Percentiles rank a stretch among this genome's conserved stretches.
These are phyloP conservation scores for Verasper variegatus DNA, from an alignment of 2,113 vertebrate genomes.

Conservation along the genomic window DNA sequence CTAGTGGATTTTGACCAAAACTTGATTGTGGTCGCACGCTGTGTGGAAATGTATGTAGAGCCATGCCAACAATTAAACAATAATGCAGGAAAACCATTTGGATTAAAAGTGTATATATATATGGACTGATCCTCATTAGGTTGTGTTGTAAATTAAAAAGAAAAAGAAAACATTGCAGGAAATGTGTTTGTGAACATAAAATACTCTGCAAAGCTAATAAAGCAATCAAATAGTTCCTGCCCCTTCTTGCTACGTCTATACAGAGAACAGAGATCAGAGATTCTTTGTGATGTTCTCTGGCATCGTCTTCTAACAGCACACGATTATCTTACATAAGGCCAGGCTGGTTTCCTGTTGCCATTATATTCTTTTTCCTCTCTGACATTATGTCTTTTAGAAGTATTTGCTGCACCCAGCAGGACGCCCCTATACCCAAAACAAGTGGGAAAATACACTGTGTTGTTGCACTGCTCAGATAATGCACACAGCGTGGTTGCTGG, in stretches of 20 bases:
- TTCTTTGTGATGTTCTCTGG: background rate
- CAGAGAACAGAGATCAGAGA: background rate
- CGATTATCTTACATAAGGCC: background rate
- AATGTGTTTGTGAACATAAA: no score
- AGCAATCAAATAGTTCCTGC: background rate
- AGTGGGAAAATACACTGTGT: constrained; percentile 11
- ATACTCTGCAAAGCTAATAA: background rate
- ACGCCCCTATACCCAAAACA: constrained; percentile 2
- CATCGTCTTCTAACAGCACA: background rate
- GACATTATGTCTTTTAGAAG: background rate
- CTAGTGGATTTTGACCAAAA: no score
- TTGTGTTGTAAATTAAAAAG: no score
- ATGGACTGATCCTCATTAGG: no score
- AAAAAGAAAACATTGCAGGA: no score
- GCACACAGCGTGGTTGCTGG: constrained; percentile 26
- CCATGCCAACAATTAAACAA: no score
- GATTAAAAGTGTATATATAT: no score
- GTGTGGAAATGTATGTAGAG: no score
- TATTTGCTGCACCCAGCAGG: constrained; percentile 10
- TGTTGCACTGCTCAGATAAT: constrained; percentile 17
- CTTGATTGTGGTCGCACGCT: no score
- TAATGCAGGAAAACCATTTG: no score
- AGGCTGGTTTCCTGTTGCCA: background rate
- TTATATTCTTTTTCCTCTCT: background rate
- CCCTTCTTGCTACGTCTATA: background rate